Conservation (phyloP, 2,888 invertebrate species). For the Clunio marinus region DNA sequence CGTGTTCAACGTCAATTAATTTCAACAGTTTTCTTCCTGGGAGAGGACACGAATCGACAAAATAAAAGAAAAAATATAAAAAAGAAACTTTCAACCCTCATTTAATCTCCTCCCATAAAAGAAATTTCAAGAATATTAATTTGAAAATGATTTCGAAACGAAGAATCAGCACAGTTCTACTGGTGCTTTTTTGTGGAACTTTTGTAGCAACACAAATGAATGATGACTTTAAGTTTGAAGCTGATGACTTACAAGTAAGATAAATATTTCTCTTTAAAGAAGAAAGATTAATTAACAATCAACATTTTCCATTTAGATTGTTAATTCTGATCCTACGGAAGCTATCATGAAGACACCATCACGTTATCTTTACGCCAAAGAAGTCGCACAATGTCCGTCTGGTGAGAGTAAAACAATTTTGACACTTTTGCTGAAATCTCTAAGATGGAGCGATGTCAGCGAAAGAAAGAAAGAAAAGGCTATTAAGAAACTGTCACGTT, state of each 20-base stretch:
- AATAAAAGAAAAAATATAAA: not conserved
- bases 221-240: slow-evolving; percentile 49
- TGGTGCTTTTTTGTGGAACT: slow-evolving; percentile 12
- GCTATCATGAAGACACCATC: slow-evolving; percentile 15
- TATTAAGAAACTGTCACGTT: slow-evolving; percentile 49
- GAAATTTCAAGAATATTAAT: too few relatives aligned
- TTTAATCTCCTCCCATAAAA: too few relatives aligned
- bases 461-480: slow-evolving; percentile 47
- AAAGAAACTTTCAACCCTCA: not conserved
- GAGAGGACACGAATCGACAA: not conserved
- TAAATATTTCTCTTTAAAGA: too few relatives aligned
- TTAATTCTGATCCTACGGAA: slow-evolving; percentile 23
- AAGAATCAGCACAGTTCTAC: not conserved
- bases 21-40: slow-evolving; percentile 1
- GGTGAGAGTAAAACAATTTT: slow-evolving; percentile 48
- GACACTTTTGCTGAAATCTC: slow-evolving; percentile 48
- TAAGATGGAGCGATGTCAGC: slow-evolving; percentile 48
- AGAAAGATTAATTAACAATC: too few relatives aligned
- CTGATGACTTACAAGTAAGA: slow-evolving; percentile 47
- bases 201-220: not conserved
- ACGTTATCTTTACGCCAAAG: slow-evolving; percentile 39
- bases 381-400: slow-evolving; percentile 46
- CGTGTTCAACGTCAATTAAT: slow-evolving; percentile 35
- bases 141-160: slow-evolving; percentile 36
- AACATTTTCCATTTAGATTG: slow-evolving; percentile 8